These are phyloP conservation scores for Perithous albicinctus DNA, from an alignment of 2,888 invertebrate species.

Conservation along the genomic window DNA sequence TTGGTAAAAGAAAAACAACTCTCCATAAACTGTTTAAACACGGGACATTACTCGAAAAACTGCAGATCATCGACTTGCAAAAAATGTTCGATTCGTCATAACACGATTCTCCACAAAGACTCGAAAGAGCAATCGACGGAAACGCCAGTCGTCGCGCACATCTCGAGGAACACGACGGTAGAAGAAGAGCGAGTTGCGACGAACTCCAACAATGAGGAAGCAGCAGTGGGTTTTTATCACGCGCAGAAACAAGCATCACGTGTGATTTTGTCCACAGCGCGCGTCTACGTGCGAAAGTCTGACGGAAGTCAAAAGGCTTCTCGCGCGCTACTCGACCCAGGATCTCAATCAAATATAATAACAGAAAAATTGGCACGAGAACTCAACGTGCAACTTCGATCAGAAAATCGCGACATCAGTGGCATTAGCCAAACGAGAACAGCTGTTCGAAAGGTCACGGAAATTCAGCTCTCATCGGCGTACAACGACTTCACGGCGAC, in stretches of 20 bases:
- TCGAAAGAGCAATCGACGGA: conserved; percentile 1
- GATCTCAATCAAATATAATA: conserved; percentile 61
- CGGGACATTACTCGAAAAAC: conserved; percentile 58
- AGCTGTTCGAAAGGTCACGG: conserved; percentile 14
- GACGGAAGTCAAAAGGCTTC: conserved; percentile 22
- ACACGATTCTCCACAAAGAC: conserved; percentile 60
- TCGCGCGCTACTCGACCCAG: conserved; percentile 63
- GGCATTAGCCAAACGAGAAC: too few relatives aligned
- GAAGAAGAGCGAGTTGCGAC: background rate
- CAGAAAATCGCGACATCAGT: too few relatives aligned
- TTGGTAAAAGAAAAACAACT: conserved; percentile 20
- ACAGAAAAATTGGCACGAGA: conserved; percentile 44
- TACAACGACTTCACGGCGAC: conserved; percentile 33
- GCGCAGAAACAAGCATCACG: conserved; percentile 27
- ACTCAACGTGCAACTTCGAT: conserved; percentile 25
- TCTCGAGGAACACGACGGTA: background rate
- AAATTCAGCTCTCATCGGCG: conserved; percentile 21
- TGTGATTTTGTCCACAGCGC: conserved; percentile 53
- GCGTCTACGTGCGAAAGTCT: conserved; percentile 21
- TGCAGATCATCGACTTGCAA: conserved; percentile 65
- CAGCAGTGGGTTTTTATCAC: conserved; percentile 27
- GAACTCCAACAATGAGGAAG: conserved; percentile 14
- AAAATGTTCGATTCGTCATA: conserved; percentile 65
- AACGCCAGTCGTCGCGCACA: conserved; percentile 8
- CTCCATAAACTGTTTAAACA: conserved; percentile 47